phyloP scores from a whole-genome alignment of 2,888 invertebrate species.

The Ichneumoninae sp. region DNA sequence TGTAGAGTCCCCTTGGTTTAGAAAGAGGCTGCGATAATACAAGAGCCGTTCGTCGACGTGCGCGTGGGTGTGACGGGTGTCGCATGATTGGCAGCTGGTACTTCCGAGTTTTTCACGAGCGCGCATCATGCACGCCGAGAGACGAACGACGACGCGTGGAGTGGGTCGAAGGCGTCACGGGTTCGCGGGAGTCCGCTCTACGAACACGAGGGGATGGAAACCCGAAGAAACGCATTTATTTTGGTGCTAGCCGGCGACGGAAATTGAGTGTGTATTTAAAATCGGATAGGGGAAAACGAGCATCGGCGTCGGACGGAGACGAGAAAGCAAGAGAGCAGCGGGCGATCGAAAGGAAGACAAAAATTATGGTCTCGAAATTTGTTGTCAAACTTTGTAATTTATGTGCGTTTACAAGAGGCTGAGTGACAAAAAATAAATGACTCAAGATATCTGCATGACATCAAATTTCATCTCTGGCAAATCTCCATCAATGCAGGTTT shows the following conservation, averaged over 20 bases:
- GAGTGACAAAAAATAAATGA: too few species aligned
- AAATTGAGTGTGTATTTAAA: slow-evolving; percentile 70
- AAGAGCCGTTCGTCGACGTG: slow-evolving; percentile 68
- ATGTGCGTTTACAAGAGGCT: too few species aligned
- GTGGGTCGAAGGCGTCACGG: slow-evolving; percentile 9
- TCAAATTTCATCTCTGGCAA: too few species aligned
- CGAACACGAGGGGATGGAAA: slow-evolving; percentile 55
- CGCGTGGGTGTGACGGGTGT: slow-evolving; percentile 56
- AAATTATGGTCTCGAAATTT: slow-evolving; percentile 33
- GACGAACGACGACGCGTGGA: slow-evolving; percentile 42
- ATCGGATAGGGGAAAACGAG: slow-evolving; percentile 5
- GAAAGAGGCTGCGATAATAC: slow-evolving; percentile 59
- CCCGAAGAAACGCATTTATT: slow-evolving; percentile 60
- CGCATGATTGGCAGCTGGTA: slow-evolving; percentile 76
- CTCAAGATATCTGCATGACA: too few species aligned
- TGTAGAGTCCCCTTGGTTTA: slow-evolving; percentile 65
- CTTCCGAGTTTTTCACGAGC: slow-evolving; percentile 61
- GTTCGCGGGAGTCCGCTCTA: slow-evolving; percentile 60
- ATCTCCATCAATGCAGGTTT: too few species aligned
- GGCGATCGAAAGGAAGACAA: slow-evolving; percentile 16
- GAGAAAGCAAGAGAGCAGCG: slow-evolving; percentile 1
- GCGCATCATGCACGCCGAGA: slow-evolving; percentile 32
- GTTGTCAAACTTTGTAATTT: too few species aligned
- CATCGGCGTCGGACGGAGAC: slow-evolving; percentile 3
- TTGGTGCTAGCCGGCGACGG: slow-evolving; percentile 68